Conservation (phyloP, 2,797 vertebrate species). For the Limosa lapponica region DNA sequence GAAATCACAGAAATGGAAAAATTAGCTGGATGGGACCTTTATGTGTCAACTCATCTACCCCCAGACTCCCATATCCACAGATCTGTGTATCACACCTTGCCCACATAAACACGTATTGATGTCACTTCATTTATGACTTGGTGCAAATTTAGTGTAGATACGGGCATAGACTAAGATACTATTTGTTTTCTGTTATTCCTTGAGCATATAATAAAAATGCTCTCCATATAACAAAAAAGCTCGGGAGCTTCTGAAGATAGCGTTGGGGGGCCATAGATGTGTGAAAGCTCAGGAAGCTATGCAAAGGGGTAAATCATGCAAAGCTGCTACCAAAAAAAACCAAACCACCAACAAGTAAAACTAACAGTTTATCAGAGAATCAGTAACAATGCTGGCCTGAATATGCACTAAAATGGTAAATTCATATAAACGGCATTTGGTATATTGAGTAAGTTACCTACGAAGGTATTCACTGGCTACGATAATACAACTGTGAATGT, state of each 20-base stretch:
- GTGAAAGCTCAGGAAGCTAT: neutral
- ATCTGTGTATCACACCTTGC: neutral
- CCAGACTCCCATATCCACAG: fast-evolving
- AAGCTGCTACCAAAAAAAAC: neutral
- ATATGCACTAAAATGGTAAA: neutral
- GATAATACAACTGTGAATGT: neutral
- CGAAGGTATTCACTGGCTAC: neutral
- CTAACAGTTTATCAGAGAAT: neutral
- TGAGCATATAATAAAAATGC: neutral
- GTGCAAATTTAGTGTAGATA: neutral
- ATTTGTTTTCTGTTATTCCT: neutral
- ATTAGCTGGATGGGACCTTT: neutral
- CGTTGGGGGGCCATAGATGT: fast-evolving
- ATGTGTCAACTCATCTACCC: neutral
- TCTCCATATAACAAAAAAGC: neutral
- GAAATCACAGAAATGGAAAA: neutral
- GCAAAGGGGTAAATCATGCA: neutral
- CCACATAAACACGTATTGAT: neutral
- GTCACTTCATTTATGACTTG: neutral
- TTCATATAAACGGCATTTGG: neutral
- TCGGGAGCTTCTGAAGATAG: neutral
- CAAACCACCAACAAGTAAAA: neutral
- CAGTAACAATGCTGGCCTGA: neutral
- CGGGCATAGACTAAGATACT: neutral
- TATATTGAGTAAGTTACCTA: neutral